Percentiles rank a stretch among this genome's conserved stretches.
Conservation (phyloP, 2,888 invertebrate genomes). For the Athrips mouffetella region DNA sequence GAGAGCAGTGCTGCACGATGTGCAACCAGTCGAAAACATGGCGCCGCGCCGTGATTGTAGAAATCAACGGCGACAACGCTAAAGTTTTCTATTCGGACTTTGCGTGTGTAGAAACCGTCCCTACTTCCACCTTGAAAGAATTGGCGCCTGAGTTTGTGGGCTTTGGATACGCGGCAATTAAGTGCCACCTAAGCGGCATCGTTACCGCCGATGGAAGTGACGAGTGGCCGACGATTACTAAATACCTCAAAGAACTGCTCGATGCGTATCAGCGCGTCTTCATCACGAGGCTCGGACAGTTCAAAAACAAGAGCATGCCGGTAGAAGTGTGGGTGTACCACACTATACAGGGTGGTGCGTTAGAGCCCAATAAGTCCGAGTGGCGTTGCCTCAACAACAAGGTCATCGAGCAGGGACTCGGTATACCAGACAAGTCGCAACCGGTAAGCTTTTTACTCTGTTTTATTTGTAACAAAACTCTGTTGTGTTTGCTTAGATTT, state of each 20-base stretch:
- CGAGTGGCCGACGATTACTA: conserved; percentile 80
- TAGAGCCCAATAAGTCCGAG: conserved; percentile 80
- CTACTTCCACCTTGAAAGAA: conserved; percentile 61
- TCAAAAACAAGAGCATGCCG: conserved; percentile 70
- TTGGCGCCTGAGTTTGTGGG: conserved; percentile 71
- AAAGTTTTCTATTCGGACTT: conserved; percentile 83
- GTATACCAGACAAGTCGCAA: conserved; percentile 58
- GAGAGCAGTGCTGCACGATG: conserved; percentile 67
- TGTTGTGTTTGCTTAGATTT: too few relatives aligned
- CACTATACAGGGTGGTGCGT: conserved; percentile 79
- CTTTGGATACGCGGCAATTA: conserved; percentile 78
- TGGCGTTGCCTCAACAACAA: conserved; percentile 82
- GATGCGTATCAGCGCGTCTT: conserved; percentile 68
- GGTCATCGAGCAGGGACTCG: conserved; percentile 83
- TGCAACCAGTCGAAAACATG: conserved; percentile 76
- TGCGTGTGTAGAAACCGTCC: conserved; percentile 73
- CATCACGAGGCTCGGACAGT: conserved; percentile 75
- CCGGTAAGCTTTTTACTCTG: too few relatives aligned
- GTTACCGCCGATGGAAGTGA: conserved; percentile 82
- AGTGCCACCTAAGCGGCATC: conserved; percentile 84
- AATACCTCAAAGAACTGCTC: conserved; percentile 76
- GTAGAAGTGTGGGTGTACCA: conserved; percentile 83
- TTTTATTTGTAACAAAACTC: too few relatives aligned
- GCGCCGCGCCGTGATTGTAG: conserved; percentile 78
- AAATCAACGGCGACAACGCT: conserved; percentile 51